phyloP scores from a whole-genome alignment of 2,797 vertebrate genomes.

The Heliangelus exortis region DNA sequence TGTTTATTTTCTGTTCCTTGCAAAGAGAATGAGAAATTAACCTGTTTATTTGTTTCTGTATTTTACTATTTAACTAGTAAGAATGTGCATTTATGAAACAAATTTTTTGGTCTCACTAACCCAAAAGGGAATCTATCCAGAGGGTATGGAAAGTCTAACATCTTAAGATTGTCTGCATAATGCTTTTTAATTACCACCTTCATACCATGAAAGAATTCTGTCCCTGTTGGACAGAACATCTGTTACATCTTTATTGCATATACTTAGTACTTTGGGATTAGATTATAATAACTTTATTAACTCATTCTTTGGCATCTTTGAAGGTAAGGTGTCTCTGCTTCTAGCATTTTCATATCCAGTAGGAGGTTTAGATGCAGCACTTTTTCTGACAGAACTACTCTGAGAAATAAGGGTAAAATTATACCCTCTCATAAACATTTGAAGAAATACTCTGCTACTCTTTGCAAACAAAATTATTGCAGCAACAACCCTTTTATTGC shows the following conservation, averaged over 20 bases:
- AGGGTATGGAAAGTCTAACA: not conserved
- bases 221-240: constrained; percentile 23
- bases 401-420: not conserved
- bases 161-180: constrained; percentile 26
- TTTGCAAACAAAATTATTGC: not conserved
- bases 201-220: constrained; percentile 2
- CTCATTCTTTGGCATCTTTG: constrained; percentile 25
- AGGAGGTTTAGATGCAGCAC: not conserved
- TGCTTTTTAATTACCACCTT: constrained; percentile 60
- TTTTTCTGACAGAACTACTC: not conserved
- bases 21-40: not conserved
- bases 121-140: not conserved
- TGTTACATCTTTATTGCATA: constrained; percentile 16
- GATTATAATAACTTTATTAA: constrained; percentile 43
- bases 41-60: not conserved
- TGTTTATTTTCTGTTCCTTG: not conserved
- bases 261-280: constrained; percentile 52
- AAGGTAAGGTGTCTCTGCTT: not conserved
- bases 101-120: not conserved
- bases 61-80: constrained; percentile 1
- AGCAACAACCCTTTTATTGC: not conserved
- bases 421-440: not conserved
- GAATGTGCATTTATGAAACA: not conserved
- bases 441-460: not conserved
- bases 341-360: not conserved